Base-by-base conservation (phyloP, 2,797 vertebrate species). In the Chelon labrosus region DNA sequence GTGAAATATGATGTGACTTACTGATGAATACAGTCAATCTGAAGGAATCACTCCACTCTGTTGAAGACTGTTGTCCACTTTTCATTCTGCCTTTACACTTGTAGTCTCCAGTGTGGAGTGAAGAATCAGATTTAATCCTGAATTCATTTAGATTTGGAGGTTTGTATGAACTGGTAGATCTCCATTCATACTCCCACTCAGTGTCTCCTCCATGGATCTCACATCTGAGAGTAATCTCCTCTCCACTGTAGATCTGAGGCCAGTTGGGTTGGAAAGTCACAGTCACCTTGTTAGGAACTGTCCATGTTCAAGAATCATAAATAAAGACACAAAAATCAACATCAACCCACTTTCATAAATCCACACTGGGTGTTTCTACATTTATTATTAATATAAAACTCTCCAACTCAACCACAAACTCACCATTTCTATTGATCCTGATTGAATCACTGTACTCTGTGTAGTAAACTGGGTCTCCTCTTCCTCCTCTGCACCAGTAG, bases 181-280 rank as follows among this genome's bases (percentile, higher is more conserved):
- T 14, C 82, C 88, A 89, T 19, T 70, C 54, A 37, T 85, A 88
- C 1, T 37, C n/a, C 82, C 85, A 90, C 19, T 71, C 57, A 5
- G 52, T 41, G 59, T 68, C 58, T 37, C 17, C 31, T 65, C 38
- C 38, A 39, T 39, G 11, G 38, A 39, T 39, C 38, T 39, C 38
- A 39, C 38, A 39, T 39, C 9, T 39, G 7, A 39, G 9, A 39
- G 38, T 39, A 12, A 39, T 39, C 38, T 39, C 11, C 38, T 39
- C 38, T 39, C 38, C 38, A 5, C 38, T 39, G 9, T 39, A 31
- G 31, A 39, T 39, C 38, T 39, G 38, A 39, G 38, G 38, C 9
- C 38, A 10, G 38, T 39, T 39, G 9, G 38, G 38, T 10, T 39
- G 38, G 9, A 39, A 7, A 39, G 38, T 39, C 38, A 31, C 31